Conservation (phyloP, 2,797 vertebrate species). For the Eremophila alpestris region DNA sequence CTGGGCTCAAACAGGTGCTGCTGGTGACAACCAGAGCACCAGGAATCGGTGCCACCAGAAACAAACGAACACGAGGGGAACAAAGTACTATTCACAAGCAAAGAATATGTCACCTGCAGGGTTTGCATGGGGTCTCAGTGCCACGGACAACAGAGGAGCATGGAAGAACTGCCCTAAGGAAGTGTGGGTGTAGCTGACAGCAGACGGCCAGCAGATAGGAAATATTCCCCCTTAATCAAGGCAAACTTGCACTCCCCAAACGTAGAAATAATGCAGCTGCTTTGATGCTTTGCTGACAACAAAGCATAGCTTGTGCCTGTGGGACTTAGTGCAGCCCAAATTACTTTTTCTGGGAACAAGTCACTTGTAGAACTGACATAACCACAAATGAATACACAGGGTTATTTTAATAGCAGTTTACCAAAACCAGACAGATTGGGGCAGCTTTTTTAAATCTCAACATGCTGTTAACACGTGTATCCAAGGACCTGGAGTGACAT, state of each 20-base stretch:
- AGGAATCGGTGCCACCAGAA: background rate
- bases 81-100: background rate
- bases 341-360: background rate
- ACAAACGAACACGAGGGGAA: background rate
- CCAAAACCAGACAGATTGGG: background rate
- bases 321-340: background rate
- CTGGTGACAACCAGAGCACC: accelerated
- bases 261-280: background rate
- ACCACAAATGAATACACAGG: background rate
- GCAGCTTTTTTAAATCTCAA: background rate
- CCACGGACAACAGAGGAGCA: accelerated
- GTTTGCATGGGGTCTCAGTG: background rate
- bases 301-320: background rate
- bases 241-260: background rate
- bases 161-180: background rate
- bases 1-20: background rate
- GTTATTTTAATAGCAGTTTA: background rate
- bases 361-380: background rate
- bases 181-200: background rate
- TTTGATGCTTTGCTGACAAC: background rate
- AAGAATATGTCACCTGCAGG: background rate
- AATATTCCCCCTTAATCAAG: background rate
- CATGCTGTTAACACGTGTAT: background rate
- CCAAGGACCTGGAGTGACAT: background rate
- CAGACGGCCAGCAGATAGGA: background rate